A percentile compares a stretch with the other conserved stretches of the same genome.
Evolutionary conservation across 1,140 invertebrate species (phyloP).

Genomic region (Venustaconcha ellipsiformis): DNA sequence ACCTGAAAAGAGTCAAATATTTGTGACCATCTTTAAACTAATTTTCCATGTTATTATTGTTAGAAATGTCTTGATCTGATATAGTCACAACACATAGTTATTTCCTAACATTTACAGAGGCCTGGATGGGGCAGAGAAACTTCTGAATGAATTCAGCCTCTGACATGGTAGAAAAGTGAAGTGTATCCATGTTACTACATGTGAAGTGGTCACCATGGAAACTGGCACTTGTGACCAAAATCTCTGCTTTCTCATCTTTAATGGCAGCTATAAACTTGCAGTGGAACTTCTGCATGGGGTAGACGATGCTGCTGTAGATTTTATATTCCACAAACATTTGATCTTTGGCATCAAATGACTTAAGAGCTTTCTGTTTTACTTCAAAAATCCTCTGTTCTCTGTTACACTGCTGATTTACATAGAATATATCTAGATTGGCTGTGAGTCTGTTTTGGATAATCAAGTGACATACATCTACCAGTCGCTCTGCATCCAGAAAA

Average conservation of each 20-base stretch:
- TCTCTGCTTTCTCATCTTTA: conserved; percentile 38
- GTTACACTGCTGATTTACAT: conserved; percentile 42
- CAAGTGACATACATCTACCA: conserved; percentile 47
- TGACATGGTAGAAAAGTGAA: conserved; percentile 45
- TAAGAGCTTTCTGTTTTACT: conserved; percentile 40
- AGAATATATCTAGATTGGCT: conserved; percentile 50
- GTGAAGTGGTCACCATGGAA: conserved; percentile 52
- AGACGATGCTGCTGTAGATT: conserved; percentile 48
- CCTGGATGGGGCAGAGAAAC: conserved; percentile 36
- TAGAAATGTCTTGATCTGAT: too few relatives aligned
- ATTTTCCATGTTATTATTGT: too few relatives aligned
- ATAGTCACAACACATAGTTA: neutral
- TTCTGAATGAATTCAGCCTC: conserved; percentile 45
- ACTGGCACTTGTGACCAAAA: conserved; percentile 52
- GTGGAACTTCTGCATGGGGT: conserved; percentile 45
- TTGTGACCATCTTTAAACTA: too few relatives aligned
- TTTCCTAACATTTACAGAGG: conserved; percentile 16
- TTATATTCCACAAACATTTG: conserved; percentile 59
- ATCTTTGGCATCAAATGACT: conserved; percentile 38
- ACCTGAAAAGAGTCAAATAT: too few relatives aligned
- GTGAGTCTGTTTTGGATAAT: conserved; percentile 46
- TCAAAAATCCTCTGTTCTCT: conserved; percentile 39
- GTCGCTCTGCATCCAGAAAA: conserved; percentile 42
- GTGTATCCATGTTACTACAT: conserved; percentile 35
- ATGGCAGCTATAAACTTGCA: conserved; percentile 53